Conservation (phyloP, 1,140 invertebrate genomes). For the Wiebesia pumilae region DNA sequence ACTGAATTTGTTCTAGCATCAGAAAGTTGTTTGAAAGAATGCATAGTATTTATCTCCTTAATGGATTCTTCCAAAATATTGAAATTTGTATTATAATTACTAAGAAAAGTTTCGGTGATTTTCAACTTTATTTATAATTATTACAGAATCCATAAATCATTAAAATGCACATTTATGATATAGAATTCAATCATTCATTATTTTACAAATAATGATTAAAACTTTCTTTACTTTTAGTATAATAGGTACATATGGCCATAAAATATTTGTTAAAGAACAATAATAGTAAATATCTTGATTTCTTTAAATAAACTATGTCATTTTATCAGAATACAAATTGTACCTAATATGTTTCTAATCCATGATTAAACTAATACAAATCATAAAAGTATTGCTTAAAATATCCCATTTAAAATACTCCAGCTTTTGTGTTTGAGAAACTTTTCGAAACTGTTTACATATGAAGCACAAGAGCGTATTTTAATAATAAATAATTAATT, state of each 20-base stretch:
- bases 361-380: too few relatives aligned
- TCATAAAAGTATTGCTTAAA: too few relatives aligned
- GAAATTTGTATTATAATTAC: neutral
- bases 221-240: neutral
- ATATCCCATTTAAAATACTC: too few relatives aligned
- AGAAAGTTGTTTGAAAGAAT: too few relatives aligned
- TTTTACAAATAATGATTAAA: neutral
- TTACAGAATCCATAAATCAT: neutral
- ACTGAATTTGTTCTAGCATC: too few relatives aligned
- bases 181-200: too few relatives aligned
- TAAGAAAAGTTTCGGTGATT: neutral
- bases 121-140: neutral
- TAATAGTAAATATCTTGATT: neutral
- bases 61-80: too few relatives aligned
- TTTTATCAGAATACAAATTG: neutral
- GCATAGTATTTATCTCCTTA: too few relatives aligned
- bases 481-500: neutral
- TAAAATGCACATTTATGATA: neutral
- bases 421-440: too few relatives aligned
- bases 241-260: neutral
- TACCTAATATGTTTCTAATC: too few relatives aligned
- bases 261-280: neutral
- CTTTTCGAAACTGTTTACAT: too few relatives aligned
- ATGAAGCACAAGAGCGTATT: too few relatives aligned
- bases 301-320: neutral